Evolutionary conservation across 2,888 invertebrate genomes (phyloP).

Genomic region (Thalpophila matura): DNA sequence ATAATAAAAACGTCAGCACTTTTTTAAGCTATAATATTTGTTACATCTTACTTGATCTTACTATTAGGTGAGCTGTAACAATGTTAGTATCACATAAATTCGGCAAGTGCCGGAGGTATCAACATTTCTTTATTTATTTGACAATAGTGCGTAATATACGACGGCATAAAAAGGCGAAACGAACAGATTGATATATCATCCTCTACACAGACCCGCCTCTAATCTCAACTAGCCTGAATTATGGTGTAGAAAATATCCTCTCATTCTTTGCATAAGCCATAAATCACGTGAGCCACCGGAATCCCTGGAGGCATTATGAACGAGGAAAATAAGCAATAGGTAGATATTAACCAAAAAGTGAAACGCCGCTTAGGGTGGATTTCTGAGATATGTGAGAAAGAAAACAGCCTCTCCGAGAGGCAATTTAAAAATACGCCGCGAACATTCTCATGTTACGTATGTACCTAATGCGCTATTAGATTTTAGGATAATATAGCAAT

Average conservation of each 20-base stretch:
- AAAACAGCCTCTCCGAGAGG: slow-evolving; percentile 53
- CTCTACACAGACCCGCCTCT: slow-evolving; percentile 77
- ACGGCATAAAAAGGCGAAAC: slow-evolving; percentile 66
- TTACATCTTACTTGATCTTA: slow-evolving; percentile 30
- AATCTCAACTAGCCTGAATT: slow-evolving; percentile 88
- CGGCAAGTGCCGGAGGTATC: slow-evolving; percentile 47
- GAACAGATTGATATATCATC: slow-evolving; percentile 84
- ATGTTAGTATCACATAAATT: slow-evolving; percentile 59
- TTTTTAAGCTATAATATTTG: slow-evolving; percentile 29
- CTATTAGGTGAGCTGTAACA: slow-evolving; percentile 37
- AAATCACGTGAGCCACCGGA: slow-evolving; percentile 85
- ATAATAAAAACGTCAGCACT: slow-evolving; percentile 22
- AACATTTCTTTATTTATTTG: slow-evolving; percentile 66
- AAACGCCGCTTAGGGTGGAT: slow-evolving; percentile 66
- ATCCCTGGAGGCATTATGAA: slow-evolving; percentile 83
- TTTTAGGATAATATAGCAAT: slow-evolving; percentile 40
- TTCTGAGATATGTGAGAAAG: slow-evolving; percentile 62
- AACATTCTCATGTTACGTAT: slow-evolving; percentile 35
- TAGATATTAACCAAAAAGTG: slow-evolving; percentile 82
- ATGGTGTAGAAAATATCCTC: slow-evolving; percentile 88
- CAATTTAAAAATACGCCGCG: slow-evolving; percentile 48
- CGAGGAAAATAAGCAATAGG: slow-evolving; percentile 86
- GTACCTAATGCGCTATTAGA: slow-evolving; percentile 33
- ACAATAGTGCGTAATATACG: slow-evolving; percentile 70
- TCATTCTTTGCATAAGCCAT: slow-evolving; percentile 88